Evolutionary conservation across 2,113 vertebrate genomes (phyloP), one percentile per base, ranked within the genome.

Genomic region (Megaptera novaeangliae): DNA sequence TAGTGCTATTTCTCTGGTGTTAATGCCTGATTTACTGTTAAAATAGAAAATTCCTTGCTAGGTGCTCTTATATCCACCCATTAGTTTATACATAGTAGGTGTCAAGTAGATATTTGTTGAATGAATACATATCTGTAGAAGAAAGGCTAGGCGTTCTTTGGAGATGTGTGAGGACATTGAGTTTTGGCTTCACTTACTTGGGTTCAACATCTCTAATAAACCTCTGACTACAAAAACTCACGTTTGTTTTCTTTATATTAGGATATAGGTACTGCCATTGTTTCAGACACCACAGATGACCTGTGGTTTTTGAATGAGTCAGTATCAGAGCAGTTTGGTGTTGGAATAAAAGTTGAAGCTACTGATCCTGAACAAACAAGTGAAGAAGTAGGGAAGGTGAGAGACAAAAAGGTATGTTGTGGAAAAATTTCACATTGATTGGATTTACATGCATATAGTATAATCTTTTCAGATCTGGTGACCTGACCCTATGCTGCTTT

Each of bases 221-320:
- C 59, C n/a, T 88, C 85, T 80, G 39, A 91, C 36, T 74, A 81
- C n/a, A 77, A 75, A 97, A 85, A 75, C 85, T 90, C 77, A 59
- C 14, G 5, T 88, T 82, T 95, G 27, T 98, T 96, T 99, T 98
- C 20, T 57, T 98, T 98, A 96, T 98, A 31, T 55, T 98, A 99
- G 99, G 99, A 99, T 97, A 97, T 99, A 84, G 99, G 99, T 98
- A 99, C 99, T 21, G 99, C 99, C 36, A 94, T 99, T 27, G 99
- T 99, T 96, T 99, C 99, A 0, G 99, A 99, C 98, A 99, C 99
- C 90, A 99, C 99, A 0, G 99, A 99, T 55, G 99, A 99, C 95
- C 98, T 99, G 88, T 99, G 99, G 99, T 99, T 99, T 98, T 98
- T 99, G 97, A 99, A 99, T 0, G 99, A 99, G 95, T 99, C 98